phyloP scores from a whole-genome alignment of 2,113 vertebrate genomes.

The Ciconia stormi region DNA sequence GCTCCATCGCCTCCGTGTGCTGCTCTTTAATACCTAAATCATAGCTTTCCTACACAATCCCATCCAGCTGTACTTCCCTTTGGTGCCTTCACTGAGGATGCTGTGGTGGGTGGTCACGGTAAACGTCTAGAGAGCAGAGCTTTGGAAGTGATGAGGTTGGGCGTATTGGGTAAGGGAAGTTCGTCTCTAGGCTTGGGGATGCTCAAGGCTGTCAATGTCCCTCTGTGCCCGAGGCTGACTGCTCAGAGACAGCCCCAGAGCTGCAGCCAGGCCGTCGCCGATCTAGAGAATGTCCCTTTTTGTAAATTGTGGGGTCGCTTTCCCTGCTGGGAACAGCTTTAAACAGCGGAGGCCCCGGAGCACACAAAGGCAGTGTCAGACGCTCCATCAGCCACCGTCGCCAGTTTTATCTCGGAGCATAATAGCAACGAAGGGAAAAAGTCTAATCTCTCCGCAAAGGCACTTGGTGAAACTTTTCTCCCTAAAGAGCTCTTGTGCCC shows the following conservation, averaged over 20 bases:
- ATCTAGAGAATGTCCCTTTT: neutral
- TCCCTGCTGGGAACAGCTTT: neutral
- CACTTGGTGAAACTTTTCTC: neutral
- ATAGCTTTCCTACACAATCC: neutral
- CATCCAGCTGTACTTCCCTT: accelerated
- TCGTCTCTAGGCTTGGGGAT: neutral
- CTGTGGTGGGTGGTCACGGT: accelerated
- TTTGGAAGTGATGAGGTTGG: neutral
- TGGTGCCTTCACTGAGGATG: neutral
- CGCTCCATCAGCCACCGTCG: slow-evolving; percentile 14
- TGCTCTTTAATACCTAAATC: neutral
- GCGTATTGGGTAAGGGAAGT: neutral
- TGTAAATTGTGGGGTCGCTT: neutral
- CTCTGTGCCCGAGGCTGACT: neutral
- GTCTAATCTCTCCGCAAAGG: neutral
- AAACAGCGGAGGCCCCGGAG: neutral
- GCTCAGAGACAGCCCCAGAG: neutral
- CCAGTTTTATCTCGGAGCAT: slow-evolving; percentile 45
- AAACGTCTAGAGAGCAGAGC: neutral
- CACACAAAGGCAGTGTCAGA: slow-evolving; percentile 35
- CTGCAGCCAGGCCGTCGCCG: neutral
- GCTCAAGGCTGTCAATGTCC: accelerated
- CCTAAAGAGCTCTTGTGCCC: slow-evolving; percentile 45
- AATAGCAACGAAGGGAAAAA: neutral
- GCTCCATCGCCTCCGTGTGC: neutral